phyloP scores from a whole-genome alignment of 1,140 invertebrate species.

The Asbolus verrucosus region DNA sequence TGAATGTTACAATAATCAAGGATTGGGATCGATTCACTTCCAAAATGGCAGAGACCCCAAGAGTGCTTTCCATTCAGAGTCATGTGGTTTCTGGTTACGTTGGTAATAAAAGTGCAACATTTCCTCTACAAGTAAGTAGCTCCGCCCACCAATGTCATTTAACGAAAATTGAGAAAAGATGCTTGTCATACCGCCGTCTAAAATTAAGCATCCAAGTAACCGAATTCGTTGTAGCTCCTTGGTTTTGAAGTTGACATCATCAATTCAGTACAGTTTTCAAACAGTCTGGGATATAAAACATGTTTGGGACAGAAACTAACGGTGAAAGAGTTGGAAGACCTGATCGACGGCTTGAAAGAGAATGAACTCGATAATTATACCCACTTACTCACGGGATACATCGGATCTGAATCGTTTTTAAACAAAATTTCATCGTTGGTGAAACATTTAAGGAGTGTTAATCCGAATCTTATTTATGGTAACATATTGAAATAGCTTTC shows the following conservation, averaged over 20 bases:
- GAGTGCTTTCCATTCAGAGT: slow-evolving; percentile 95
- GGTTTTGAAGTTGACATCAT: slow-evolving; percentile 98
- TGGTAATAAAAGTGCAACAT: slow-evolving; percentile 95
- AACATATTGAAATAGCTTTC: too few relatives aligned
- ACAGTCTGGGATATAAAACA: slow-evolving; percentile 91
- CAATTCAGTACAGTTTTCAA: slow-evolving; percentile 98
- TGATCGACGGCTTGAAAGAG: slow-evolving; percentile 81
- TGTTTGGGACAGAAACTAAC: slow-evolving; percentile 89
- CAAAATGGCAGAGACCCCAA: slow-evolving; percentile 46
- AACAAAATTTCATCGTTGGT: slow-evolving; percentile 82
- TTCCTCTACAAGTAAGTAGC: slow-evolving; percentile 93
- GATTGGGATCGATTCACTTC: too few relatives aligned
- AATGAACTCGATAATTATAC: slow-evolving; percentile 88
- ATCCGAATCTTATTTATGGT: slow-evolving; percentile 89
- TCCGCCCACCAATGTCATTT: too few relatives aligned
- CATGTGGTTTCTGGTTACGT: slow-evolving; percentile 98
- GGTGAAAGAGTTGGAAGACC: slow-evolving; percentile 81
- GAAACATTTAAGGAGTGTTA: slow-evolving; percentile 80
- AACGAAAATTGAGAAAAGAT: too few relatives aligned
- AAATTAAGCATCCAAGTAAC: too few relatives aligned
- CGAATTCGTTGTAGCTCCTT: too few relatives aligned
- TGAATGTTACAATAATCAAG: too few relatives aligned
- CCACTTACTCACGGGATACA: slow-evolving; percentile 95
- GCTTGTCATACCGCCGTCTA: too few relatives aligned
- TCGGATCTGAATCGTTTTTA: slow-evolving; percentile 87